phyloP scores from a whole-genome alignment of 1,140 invertebrate species.

The Anoplophora glabripennis region DNA sequence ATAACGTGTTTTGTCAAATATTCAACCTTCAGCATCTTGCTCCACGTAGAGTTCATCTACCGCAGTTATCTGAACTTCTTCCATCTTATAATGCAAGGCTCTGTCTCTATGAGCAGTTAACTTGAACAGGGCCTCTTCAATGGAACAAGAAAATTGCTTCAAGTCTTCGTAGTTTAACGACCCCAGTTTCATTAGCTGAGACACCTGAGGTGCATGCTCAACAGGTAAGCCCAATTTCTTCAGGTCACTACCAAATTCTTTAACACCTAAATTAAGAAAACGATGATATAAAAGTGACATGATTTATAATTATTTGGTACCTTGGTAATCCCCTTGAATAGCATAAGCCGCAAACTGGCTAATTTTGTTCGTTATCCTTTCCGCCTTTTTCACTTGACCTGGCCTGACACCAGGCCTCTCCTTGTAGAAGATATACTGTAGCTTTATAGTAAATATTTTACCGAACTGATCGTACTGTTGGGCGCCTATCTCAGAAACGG shows the following conservation, averaged over 20 bases:
- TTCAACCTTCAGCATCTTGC: slow-evolving; percentile 69
- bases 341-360: slow-evolving; percentile 92
- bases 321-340: slow-evolving; percentile 90
- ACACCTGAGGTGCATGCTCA: slow-evolving; percentile 95
- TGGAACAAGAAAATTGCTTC: slow-evolving; percentile 82
- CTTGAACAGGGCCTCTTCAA: slow-evolving; percentile 89
- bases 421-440: slow-evolving; percentile 98
- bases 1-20: background rate
- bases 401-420: slow-evolving; percentile 94
- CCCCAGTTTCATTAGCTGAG: slow-evolving; percentile 95
- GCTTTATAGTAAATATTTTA: slow-evolving; percentile 98
- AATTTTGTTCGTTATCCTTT: slow-evolving; percentile 84
- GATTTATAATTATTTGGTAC: slow-evolving; percentile 38
- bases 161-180: slow-evolving; percentile 86
- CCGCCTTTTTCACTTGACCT: slow-evolving; percentile 92
- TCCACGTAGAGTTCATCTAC: slow-evolving; percentile 96
- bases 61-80: slow-evolving; percentile 94
- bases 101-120: slow-evolving; percentile 81
- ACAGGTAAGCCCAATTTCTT: slow-evolving; percentile 93
- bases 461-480: slow-evolving; percentile 98
- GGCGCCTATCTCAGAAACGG: slow-evolving; percentile 86
- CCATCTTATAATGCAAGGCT: slow-evolving; percentile 93
- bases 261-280: slow-evolving; percentile 51
- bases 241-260: slow-evolving; percentile 88
- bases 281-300: background rate